Conservation (phyloP, 2,113 vertebrate species). For the Rhinolophus sinicus region DNA sequence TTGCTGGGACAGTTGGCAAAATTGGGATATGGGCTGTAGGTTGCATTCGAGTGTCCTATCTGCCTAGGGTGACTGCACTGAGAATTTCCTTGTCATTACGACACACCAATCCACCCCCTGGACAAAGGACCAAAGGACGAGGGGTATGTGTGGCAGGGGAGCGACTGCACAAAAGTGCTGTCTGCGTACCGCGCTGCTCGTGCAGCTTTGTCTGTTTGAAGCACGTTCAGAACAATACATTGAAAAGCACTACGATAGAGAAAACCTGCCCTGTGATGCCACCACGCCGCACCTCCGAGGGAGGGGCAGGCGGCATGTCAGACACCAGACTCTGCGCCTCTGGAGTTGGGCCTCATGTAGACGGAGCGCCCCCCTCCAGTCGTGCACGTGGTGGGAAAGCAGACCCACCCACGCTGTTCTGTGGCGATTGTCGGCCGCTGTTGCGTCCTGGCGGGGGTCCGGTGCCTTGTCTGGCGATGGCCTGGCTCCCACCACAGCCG, state of each 20-base stretch:
- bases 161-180: neutral
- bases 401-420: no score
- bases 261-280: neutral
- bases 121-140: neutral
- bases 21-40: neutral
- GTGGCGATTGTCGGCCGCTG: neutral
- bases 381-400: accelerated
- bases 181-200: no score
- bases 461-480: neutral
- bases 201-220: neutral
- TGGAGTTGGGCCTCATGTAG: neutral
- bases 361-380: accelerated
- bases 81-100: neutral
- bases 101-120: neutral
- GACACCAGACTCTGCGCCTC: neutral
- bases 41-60: neutral
- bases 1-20: neutral
- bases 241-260: neutral
- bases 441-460: neutral
- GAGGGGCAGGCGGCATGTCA: no score
- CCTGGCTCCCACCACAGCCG: neutral
- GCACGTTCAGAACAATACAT: neutral
- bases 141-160: accelerated
- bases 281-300: neutral
- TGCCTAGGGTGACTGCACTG: no score